These are phyloP conservation scores for Watsonalla cultraria DNA, from an alignment of 2,888 invertebrate species.

Conservation along the genomic window DNA sequence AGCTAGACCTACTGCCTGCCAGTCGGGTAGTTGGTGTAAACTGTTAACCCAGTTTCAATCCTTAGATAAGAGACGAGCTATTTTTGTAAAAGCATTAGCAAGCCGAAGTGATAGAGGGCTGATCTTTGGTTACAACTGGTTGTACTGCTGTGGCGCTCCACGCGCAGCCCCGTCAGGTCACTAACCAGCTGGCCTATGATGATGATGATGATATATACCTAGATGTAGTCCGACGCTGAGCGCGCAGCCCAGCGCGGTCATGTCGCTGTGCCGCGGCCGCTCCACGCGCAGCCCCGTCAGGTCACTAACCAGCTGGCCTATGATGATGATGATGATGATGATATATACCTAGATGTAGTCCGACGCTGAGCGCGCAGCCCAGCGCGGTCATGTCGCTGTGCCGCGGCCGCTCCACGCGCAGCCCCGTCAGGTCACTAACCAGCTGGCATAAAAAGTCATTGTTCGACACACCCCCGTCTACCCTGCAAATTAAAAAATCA, in stretches of 20 bases:
- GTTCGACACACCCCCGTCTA: slow-evolving; percentile 97
- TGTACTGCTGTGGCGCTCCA: no score
- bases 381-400: slow-evolving; percentile 90
- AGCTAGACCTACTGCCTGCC: no score
- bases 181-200: slow-evolving; percentile 85
- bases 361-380: slow-evolving; percentile 93
- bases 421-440: slow-evolving; percentile 88
- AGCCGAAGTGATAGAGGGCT: no score
- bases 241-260: slow-evolving; percentile 92
- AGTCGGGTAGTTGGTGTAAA: no score
- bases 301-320: slow-evolving; percentile 89
- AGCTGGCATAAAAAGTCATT: slow-evolving; percentile 95
- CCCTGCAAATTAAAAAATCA: slow-evolving; percentile 75
- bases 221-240: slow-evolving; percentile 89
- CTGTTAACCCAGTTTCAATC: no score
- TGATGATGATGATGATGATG: no score
- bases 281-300: slow-evolving; percentile 87
- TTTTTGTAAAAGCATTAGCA: no score
- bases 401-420: slow-evolving; percentile 85
- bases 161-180: slow-evolving; percentile 85
- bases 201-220: slow-evolving; percentile 66
- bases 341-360: slow-evolving; percentile 83
- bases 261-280: slow-evolving; percentile 85
- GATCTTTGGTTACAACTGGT: no score
- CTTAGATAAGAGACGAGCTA: no score